phyloP scores from a whole-genome alignment of 2,888 invertebrate species.

The Drosophila testacea region DNA sequence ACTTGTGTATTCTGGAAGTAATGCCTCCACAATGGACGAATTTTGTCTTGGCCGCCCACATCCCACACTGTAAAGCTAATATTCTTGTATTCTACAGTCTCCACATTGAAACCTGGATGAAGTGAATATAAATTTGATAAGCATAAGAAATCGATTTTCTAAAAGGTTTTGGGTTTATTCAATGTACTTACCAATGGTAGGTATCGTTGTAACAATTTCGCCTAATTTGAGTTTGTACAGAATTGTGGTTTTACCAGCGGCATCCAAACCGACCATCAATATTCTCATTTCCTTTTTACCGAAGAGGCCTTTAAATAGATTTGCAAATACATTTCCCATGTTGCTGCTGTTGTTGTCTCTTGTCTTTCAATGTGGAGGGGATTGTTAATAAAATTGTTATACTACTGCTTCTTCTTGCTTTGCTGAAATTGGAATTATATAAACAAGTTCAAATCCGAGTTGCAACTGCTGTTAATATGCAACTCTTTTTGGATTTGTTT shows the following conservation, averaged over 20 bases:
- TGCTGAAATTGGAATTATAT: constrained; percentile 66
- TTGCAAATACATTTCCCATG: constrained; percentile 99
- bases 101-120: constrained; percentile 96
- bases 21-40: constrained; percentile 98
- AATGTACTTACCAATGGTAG: constrained; percentile 92
- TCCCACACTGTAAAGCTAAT: constrained; percentile 99
- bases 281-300: constrained; percentile 99
- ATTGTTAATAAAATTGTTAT: constrained; percentile 33
- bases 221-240: constrained; percentile 99
- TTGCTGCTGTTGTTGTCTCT: constrained; percentile 74
- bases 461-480: constrained; percentile 62
- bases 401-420: constrained; percentile 44
- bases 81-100: constrained; percentile 99
- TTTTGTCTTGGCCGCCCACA: constrained; percentile 99
- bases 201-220: constrained; percentile 99
- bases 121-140: not conserved
- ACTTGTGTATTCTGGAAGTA: constrained; percentile 99
- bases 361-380: constrained; percentile 54
- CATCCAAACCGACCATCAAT: constrained; percentile 99
- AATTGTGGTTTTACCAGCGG: constrained; percentile 99
- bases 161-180: not conserved
- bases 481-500: constrained; percentile 58
- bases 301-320: constrained; percentile 99
- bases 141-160: too few relatives aligned
- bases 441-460: constrained; percentile 77